A percentile compares a stretch with the other conserved stretches of the same genome.
Evolutionary conservation across 2,888 invertebrate species (phyloP).

Genomic region (Clusia tigrina): DNA sequence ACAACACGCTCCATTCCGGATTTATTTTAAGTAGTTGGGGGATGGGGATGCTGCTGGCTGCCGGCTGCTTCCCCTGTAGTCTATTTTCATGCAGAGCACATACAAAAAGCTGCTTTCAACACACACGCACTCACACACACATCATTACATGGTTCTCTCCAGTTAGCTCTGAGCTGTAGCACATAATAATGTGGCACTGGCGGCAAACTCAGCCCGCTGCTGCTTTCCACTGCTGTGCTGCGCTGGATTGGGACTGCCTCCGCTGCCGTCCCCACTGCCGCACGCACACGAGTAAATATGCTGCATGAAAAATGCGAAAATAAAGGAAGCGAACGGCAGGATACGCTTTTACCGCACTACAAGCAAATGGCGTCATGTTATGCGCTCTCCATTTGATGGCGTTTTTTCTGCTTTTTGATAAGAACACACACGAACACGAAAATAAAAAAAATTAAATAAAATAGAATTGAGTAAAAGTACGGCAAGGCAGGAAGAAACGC

Average conservation of each 20-base stretch:
- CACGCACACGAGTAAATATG: slow-evolving; percentile 10
- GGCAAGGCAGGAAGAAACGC: background rate
- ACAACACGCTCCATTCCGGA: slow-evolving; percentile 13
- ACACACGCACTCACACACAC: slow-evolving; percentile 1
- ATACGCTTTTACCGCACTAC: too few relatives aligned
- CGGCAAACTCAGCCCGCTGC: background rate
- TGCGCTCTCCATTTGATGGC: too few relatives aligned
- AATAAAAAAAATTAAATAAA: background rate
- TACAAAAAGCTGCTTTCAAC: background rate
- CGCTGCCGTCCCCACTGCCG: background rate
- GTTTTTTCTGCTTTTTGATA: too few relatives aligned
- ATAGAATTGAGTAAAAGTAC: background rate
- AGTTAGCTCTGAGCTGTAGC: background rate
- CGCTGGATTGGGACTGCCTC: too few relatives aligned
- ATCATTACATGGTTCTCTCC: background rate
- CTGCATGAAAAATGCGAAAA: slow-evolving; percentile 23
- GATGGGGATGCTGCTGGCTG: too few relatives aligned
- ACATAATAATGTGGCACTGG: slow-evolving; percentile 15
- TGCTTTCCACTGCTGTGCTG: background rate
- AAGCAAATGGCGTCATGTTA: slow-evolving; percentile 4
- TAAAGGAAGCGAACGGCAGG: slow-evolving; percentile 13
- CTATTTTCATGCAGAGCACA: background rate
- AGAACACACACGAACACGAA: too few relatives aligned
- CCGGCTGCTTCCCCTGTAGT: background rate
- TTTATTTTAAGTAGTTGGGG: slow-evolving; percentile 2